Evolutionary conservation across 2,797 vertebrate species (phyloP).

Genomic region (Enteromius unitaeniatus): DNA sequence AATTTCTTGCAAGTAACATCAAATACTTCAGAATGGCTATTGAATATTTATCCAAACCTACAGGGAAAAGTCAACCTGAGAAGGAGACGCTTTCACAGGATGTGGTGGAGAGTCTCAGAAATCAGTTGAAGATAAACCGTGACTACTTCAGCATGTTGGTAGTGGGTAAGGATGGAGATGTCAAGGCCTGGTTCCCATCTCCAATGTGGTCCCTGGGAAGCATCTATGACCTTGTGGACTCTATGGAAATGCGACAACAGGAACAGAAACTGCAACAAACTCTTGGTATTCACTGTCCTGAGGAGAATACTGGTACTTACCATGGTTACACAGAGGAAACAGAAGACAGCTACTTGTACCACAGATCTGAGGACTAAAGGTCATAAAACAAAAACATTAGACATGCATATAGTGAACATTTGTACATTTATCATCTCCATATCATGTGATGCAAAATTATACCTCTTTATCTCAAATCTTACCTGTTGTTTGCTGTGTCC

Average conservation of each 20-base stretch:
- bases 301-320: constrained; percentile 66
- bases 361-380: constrained; percentile 63
- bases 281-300: constrained; percentile 78
- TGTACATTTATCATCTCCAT: constrained; percentile 21
- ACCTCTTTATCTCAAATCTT: constrained; percentile 4
- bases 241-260: constrained; percentile 77
- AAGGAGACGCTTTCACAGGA: constrained; percentile 70
- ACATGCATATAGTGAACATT: constrained; percentile 2
- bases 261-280: constrained; percentile 78
- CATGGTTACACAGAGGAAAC: constrained; percentile 63
- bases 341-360: constrained; percentile 69
- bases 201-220: constrained; percentile 81
- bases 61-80: constrained; percentile 79
- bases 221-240: constrained; percentile 82
- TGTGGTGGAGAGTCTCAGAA: constrained; percentile 74
- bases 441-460: constrained; percentile 20
- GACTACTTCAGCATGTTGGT: constrained; percentile 83
- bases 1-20: not conserved
- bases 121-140: constrained; percentile 79
- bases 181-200: constrained; percentile 81
- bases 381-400: constrained; percentile 1
- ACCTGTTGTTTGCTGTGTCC: not conserved
- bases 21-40: not conserved
- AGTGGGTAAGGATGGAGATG: constrained; percentile 79
- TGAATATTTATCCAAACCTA: not conserved